Evolutionary conservation across 2,113 vertebrate genomes (phyloP).

Genomic region (Eulemur rufifrons): DNA sequence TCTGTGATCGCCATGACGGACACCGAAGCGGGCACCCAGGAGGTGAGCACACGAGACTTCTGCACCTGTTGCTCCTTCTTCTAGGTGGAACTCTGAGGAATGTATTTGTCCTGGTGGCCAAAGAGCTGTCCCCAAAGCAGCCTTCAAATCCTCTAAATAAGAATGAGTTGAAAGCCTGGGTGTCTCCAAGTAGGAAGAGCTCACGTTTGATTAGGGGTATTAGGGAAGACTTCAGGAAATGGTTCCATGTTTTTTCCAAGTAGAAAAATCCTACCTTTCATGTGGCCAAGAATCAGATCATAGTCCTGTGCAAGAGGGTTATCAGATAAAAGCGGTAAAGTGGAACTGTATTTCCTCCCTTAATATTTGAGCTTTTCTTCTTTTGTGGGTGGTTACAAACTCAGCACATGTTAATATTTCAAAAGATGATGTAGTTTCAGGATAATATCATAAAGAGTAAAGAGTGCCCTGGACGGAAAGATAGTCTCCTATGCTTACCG

Average conservation of each 20-base stretch:
- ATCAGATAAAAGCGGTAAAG: neutral
- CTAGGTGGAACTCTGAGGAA: neutral
- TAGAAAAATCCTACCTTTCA: neutral
- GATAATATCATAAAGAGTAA: neutral
- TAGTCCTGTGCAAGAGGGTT: neutral
- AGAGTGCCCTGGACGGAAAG: neutral
- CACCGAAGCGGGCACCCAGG: slow-evolving; percentile 90
- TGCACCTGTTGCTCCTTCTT: neutral
- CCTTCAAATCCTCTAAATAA: neutral
- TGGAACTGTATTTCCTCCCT: neutral
- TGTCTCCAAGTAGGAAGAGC: neutral
- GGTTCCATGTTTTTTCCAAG: neutral
- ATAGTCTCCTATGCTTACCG: neutral
- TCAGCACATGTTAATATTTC: neutral
- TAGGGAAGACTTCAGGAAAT: neutral
- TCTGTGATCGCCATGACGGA: slow-evolving; percentile 96
- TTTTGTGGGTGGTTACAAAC: neutral
- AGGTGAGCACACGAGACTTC: slow-evolving; percentile 86
- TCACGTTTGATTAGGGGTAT: neutral
- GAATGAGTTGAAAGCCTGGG: neutral
- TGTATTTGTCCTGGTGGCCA: neutral
- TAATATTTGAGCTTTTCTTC: neutral
- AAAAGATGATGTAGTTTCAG: neutral
- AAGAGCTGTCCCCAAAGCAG: neutral
- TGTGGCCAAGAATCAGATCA: neutral